Base-by-base conservation (phyloP, 2,888 invertebrate species). In the Entomobrya multifasciata region DNA sequence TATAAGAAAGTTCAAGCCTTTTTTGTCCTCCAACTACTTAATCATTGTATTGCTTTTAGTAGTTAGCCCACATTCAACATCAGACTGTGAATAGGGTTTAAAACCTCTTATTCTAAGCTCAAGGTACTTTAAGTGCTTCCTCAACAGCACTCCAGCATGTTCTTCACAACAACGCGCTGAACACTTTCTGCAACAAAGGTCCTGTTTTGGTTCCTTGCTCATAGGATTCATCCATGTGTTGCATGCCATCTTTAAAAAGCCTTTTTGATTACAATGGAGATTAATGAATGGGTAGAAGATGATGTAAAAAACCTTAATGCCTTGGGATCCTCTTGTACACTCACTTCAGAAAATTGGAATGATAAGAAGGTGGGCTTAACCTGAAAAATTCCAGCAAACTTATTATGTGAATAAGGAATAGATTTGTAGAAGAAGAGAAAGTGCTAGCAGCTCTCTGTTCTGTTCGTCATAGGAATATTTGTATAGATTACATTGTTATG, bases 211-310 rank as follows among this genome's bases (percentile, higher is more conserved):
- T n/a, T 15, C 10, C 10, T 2, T 3, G 55, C 65, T 10, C 65
- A 65, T 55, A 55, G 74, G 27, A 74, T 49, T 49, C 27, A 44
- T 44, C 25, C 49, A 10, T 36, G 36, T 41, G 55, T 55, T 80
- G 65, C 79, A 65, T 67, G 79, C 49, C 67, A 60, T 80, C 72
- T 44, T 70, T 11, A 70, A 41, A 70, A 74, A 81, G 72, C 60
- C 60, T 74, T 74, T 47, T 27, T 82, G 82, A 74, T 82, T 82
- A 82, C 74, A 82, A 82, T 20, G 60, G 72, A 82, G 74, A 82
- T 82, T 82, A 82, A 82, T 82, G 82, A 82, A 74, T 74, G 60
- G 60, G 5, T 74, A 60, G 47, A 49, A 60, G 82, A 72, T 74
- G 74, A 82, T 74, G 74, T 62, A 74, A 55, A 60, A 74, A 72